A percentile compares a stretch with the other conserved stretches of the same genome.
phyloP scores from a whole-genome alignment of 2,888 invertebrate genomes.

The Schizotus pectinicornis region DNA sequence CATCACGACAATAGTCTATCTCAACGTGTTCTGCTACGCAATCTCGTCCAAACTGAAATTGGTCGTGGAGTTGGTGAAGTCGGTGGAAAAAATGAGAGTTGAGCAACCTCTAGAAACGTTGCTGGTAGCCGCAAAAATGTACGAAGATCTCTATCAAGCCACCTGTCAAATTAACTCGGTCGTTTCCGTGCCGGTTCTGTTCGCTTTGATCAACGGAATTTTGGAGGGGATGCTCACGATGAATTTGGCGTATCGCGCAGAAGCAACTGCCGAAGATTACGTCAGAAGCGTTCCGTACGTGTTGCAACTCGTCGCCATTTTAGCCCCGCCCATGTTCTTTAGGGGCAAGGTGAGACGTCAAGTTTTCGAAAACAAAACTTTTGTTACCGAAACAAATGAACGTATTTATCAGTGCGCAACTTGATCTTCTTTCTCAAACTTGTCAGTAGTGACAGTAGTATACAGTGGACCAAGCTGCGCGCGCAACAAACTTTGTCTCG shows the following conservation, averaged over 20 bases:
- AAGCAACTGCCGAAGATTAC: background rate
- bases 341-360: background rate
- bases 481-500: no score
- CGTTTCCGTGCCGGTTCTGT: background rate
- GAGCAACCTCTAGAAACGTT: background rate
- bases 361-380: no score
- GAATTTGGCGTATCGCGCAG: background rate
- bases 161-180: background rate
- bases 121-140: background rate
- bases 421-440: no score
- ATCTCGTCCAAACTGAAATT: background rate
- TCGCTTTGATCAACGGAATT: background rate
- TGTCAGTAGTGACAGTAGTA: no score
- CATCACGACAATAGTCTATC: background rate
- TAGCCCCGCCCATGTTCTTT: background rate
- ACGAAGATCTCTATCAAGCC: background rate
- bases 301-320: background rate
- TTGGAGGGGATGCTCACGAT: background rate
- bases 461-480: no score
- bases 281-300: background rate
- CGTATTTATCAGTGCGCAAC: no score
- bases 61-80: background rate
- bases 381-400: no score
- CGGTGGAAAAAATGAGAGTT: background rate
- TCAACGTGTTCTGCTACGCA: background rate